Evolutionary conservation across 2,113 vertebrate genomes (phyloP).

Genomic region (Petromus typicus): DNA sequence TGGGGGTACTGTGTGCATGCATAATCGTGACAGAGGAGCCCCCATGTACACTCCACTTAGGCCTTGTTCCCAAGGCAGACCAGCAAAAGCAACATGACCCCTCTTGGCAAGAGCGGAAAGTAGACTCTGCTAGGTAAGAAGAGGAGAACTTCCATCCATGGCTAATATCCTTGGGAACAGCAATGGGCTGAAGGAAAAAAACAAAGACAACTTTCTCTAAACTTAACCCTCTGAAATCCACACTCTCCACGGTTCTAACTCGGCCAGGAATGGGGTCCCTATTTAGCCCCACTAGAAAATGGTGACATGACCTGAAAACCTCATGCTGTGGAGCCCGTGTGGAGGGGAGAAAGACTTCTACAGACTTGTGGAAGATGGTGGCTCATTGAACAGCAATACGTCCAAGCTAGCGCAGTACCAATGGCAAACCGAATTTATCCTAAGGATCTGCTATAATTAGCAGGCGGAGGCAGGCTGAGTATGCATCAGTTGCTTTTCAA

Average conservation of each 20-base stretch:
- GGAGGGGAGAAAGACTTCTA: not conserved
- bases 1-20: not conserved
- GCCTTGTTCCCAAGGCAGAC: not conserved
- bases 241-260: not conserved
- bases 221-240: not conserved
- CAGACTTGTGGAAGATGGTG: not conserved
- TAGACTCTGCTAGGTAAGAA: not conserved
- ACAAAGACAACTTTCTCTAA: not conserved
- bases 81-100: not conserved
- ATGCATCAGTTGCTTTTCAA: conserved; percentile 87
- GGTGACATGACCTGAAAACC: not conserved
- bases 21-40: not conserved
- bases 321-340: not conserved
- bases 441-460: conserved; percentile 75
- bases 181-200: not conserved
- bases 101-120: not conserved
- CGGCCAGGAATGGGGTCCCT: not conserved
- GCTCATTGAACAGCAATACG: conserved; percentile 49
- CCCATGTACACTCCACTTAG: not conserved
- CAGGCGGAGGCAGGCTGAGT: conserved; percentile 84
- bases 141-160: not conserved
- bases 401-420: not conserved
- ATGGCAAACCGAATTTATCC: conserved; percentile 67
- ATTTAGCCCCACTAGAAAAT: not conserved
- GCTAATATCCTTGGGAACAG: not conserved